phyloP scores from a whole-genome alignment of 2,797 vertebrate species.

The Muscicapa striata region DNA sequence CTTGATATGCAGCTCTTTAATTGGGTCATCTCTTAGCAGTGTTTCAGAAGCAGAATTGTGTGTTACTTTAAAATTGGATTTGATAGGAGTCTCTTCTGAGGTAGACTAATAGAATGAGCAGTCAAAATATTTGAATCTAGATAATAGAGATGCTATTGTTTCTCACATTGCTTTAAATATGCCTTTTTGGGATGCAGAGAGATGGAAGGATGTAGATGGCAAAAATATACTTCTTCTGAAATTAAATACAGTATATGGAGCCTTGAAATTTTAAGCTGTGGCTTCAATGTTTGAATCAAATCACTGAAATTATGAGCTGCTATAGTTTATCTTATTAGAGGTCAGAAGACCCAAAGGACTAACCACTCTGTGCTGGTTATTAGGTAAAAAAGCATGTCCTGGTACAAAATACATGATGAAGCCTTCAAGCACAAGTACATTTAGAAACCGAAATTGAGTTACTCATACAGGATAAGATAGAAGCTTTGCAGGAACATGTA shows the following conservation, averaged over 20 bases:
- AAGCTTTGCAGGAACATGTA: neutral
- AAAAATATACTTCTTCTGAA: neutral
- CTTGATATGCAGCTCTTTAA: neutral
- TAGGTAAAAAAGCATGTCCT: neutral
- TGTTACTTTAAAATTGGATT: neutral
- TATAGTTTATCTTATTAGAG: neutral
- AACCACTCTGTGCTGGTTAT: neutral
- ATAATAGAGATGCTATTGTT: neutral
- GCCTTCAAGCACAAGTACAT: neutral
- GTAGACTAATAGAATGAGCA: neutral
- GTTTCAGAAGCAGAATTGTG: neutral
- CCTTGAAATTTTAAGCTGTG: neutral
- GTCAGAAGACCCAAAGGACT: conserved; percentile 41
- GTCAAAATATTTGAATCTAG: neutral
- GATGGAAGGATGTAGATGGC: neutral
- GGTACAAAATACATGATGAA: neutral
- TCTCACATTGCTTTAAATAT: neutral
- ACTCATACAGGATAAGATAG: neutral
- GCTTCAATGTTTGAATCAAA: neutral
- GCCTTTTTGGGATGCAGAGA: neutral
- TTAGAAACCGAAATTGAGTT: neutral
- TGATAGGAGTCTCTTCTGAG: neutral
- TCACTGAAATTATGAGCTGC: neutral
- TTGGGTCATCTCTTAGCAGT: neutral
- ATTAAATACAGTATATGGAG: neutral